Conservation (phyloP, 1,140 invertebrate genomes). For the Diorhabda sublineata region DNA sequence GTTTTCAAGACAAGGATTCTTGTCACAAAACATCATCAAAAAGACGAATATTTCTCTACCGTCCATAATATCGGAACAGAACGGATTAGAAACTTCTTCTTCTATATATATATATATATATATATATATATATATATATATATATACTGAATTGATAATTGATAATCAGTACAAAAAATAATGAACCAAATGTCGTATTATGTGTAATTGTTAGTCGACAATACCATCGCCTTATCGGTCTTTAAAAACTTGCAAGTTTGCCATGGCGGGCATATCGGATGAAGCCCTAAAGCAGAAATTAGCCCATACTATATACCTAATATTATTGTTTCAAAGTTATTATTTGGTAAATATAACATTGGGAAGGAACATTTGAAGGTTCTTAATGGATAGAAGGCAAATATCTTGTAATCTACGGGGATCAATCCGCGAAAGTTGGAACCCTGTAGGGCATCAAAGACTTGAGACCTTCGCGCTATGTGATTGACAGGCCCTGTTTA, state of each 20-base stretch:
- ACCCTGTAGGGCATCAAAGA: constrained; percentile 24
- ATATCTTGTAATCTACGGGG: constrained; percentile 32
- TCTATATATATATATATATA: no score
- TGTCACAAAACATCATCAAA: no score
- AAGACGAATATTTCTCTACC: no score
- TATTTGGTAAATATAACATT: constrained; percentile 24
- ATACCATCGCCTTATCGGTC: constrained; percentile 4
- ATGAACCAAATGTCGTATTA: not conserved
- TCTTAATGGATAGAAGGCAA: constrained; percentile 24
- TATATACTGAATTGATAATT: no score
- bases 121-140: no score
- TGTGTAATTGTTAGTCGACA: constrained; percentile 6
- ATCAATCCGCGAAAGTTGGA: constrained; percentile 33
- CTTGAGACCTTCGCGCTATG: not conserved
- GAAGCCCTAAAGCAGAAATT: not conserved
- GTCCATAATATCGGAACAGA: no score
- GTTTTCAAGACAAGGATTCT: no score
- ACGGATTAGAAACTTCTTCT: no score
- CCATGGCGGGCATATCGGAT: constrained; percentile 5
- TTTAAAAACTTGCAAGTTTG: not conserved
- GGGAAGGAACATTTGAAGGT: constrained; percentile 16
- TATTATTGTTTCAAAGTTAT: constrained; percentile 23
- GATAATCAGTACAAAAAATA: not conserved
- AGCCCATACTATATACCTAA: constrained; percentile 13
- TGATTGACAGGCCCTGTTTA: constrained; percentile 26